These are phyloP conservation scores for Fistularia tabacaria DNA, from an alignment of 2,797 vertebrate genomes.

Conservation along the genomic window DNA sequence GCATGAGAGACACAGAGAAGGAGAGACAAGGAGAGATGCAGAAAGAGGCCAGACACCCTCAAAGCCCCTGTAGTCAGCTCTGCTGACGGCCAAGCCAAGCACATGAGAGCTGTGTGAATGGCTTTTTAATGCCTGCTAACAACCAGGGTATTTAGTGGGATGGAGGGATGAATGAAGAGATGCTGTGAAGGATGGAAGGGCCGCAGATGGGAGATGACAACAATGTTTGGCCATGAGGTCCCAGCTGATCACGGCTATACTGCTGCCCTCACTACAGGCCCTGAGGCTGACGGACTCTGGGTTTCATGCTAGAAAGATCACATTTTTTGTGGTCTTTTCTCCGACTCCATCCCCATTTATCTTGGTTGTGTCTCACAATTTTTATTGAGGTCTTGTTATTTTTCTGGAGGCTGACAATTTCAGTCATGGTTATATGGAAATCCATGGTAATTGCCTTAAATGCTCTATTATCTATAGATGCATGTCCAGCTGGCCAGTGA, in stretches of 20 bases:
- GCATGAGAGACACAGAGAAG: constrained; percentile 36
- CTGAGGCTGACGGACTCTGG: neutral
- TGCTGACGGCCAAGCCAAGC: constrained; percentile 67
- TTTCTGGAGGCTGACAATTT: constrained; percentile 43
- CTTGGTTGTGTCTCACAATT: constrained; percentile 43
- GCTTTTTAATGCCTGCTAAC: constrained; percentile 76
- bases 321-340: constrained; percentile 30
- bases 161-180: constrained; percentile 42
- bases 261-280: constrained; percentile 11
- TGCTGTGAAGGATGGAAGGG: constrained; percentile 29
- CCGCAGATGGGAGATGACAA: constrained; percentile 46
- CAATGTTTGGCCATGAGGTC: constrained; percentile 44
- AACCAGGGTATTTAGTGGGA: constrained; percentile 57
- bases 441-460: constrained; percentile 39
- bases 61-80: constrained; percentile 52
- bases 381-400: constrained; percentile 53
- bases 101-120: constrained; percentile 67
- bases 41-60: constrained; percentile 41
- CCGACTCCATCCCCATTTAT: constrained; percentile 48
- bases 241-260: constrained; percentile 31
- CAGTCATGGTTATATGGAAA: constrained; percentile 51
- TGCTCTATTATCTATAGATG: constrained; percentile 37
- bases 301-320: neutral
- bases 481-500: constrained; percentile 47
- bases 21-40: constrained; percentile 19